Evolutionary conservation across 2,888 invertebrate species (phyloP), one percentile per base, ranked within the genome.

Genomic region (Lepidochrysops patricia): DNA sequence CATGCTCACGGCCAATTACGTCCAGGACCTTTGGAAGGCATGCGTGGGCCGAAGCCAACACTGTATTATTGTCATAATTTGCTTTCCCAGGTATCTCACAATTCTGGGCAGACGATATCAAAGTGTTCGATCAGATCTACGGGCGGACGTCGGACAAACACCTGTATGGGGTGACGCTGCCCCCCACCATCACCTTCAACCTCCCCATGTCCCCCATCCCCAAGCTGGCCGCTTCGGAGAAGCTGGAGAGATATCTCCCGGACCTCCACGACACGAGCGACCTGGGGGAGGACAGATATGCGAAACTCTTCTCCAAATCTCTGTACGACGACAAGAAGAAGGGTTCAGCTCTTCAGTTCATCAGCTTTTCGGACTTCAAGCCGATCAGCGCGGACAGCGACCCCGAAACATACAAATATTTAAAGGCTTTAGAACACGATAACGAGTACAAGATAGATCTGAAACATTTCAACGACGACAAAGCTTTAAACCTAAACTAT

Each of bases 71-170:
- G n/a, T n/a, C n/a, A n/a, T n/a, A n/a, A n/a, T 43, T 2, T 37
- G 2, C 6, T 4, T 43, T 43, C 23, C 7, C 76, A 86, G 86
- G 79, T 60, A 71, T 83, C 4, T 73, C 81, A 23, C 79, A 85
- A 68, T 86, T 84, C 67, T 87, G 84, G 87, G 77, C 81, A 1
- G 86, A 88, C 35, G 85, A 88, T 65, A 82, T 79, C 68, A 89
- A 84, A 65, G 72, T 80, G 1, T 84, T 87, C 64, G 82, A 84
- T 49, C 81, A 86, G 66, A 70, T 88, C 3, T 89, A 87, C 64
- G 86, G 85, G 0, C 85, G 77, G 67, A 88, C 87, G 1, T 88
- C 87, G 0, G 88, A 89, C 65, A 83, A 73, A 61, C 79, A 87
- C 0, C 72, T 88, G 0, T 89, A 80, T 37, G 83, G 84, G 3